A percentile compares a stretch with the other conserved stretches of the same genome.
phyloP scores from a whole-genome alignment of 2,797 vertebrate genomes.

The Coreius guichenoti region DNA sequence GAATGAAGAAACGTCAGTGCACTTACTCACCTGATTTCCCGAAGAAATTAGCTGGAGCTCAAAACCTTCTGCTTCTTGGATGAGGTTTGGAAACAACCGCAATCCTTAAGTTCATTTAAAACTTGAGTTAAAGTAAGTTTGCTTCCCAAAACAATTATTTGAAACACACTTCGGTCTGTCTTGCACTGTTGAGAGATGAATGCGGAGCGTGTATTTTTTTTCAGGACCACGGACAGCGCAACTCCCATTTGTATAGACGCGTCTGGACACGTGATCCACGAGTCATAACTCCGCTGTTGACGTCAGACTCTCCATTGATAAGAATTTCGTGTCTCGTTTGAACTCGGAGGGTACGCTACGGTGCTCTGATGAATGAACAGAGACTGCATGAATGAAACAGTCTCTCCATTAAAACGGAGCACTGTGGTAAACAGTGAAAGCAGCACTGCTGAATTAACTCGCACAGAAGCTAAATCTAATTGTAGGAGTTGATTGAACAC shows the following conservation, averaged over 20 bases:
- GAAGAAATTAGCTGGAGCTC: conserved; percentile 54
- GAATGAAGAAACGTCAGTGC: not conserved
- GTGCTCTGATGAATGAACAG: conserved; percentile 87
- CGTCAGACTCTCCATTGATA: conserved; percentile 96
- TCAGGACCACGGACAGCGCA: conserved; percentile 93
- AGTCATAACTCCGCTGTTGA: conserved; percentile 75
- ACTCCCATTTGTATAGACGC: conserved; percentile 85
- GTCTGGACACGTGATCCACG: conserved; percentile 79
- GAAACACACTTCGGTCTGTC: conserved; percentile 43
- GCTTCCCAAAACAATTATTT: conserved; percentile 35
- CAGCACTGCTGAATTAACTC: conserved; percentile 14
- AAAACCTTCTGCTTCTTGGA: conserved; percentile 46
- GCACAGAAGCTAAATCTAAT: not conserved
- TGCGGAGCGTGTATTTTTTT: conserved; percentile 65
- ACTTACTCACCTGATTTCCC: conserved; percentile 61
- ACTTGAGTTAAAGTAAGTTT: conserved; percentile 42
- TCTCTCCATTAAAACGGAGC: conserved; percentile 60
- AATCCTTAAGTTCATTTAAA: conserved; percentile 51
- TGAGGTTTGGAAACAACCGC: conserved; percentile 37
- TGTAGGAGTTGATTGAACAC: not conserved
- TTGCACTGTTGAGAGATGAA: conserved; percentile 50
- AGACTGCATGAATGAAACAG: conserved; percentile 84
- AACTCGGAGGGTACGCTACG: conserved; percentile 81
- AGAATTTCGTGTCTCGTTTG: conserved; percentile 85
- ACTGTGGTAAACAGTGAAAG: conserved; percentile 30